These are phyloP conservation scores for Leucoraja ocellata DNA, from an alignment of 2,797 vertebrate genomes.

Conservation along the genomic window DNA sequence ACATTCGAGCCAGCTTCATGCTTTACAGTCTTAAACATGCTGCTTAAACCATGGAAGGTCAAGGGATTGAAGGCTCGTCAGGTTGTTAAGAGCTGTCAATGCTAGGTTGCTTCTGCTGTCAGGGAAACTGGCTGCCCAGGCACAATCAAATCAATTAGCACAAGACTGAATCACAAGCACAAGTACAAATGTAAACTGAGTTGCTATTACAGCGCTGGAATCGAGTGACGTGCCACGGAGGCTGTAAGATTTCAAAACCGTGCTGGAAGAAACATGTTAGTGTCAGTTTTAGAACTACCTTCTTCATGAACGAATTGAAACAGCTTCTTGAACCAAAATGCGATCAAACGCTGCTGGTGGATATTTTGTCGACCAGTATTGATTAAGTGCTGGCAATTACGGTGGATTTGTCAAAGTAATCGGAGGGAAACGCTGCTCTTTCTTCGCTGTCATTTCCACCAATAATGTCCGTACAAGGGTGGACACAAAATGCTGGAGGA, in stretches of 20 bases:
- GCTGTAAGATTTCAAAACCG: background rate
- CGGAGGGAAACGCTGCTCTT: background rate
- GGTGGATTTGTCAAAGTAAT: background rate
- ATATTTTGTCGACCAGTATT: background rate
- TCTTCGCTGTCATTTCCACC: background rate
- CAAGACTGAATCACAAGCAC: background rate
- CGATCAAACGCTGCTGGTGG: background rate
- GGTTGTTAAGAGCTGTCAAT: slow-evolving; percentile 40
- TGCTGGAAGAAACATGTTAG: background rate
- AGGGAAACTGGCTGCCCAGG: background rate
- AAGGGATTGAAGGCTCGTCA: slow-evolving; percentile 42
- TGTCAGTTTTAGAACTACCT: background rate
- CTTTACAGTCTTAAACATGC: no score
- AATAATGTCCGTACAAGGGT: no score
- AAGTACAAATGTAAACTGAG: slow-evolving; percentile 1
- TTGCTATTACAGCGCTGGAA: background rate
- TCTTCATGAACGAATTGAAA: slow-evolving; percentile 6
- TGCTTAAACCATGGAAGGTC: slow-evolving; percentile 40
- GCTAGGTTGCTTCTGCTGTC: slow-evolving; percentile 26
- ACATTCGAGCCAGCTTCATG: slow-evolving; percentile 38
- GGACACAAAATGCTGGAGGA: no score
- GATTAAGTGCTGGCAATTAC: background rate
- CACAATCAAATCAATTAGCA: slow-evolving; percentile 23
- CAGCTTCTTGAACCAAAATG: background rate
- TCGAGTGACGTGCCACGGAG: background rate